Percentiles rank a stretch among this genome's conserved stretches.
Conservation (phyloP, 1,140 invertebrate species). For the Varroa destructor region DNA sequence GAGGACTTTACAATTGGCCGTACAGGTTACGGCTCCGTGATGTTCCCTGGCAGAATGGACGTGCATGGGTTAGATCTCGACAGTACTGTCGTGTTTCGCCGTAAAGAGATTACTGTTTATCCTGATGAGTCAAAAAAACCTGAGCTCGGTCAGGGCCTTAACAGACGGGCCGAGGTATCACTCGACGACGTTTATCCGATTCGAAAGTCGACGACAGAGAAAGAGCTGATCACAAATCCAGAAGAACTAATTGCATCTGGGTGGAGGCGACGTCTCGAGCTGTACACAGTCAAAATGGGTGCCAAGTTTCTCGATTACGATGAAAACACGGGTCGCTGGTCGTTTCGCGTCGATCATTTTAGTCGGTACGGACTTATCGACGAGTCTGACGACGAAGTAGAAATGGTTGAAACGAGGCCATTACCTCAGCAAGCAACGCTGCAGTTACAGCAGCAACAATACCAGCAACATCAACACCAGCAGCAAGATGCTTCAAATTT, state of each 20-base stretch:
- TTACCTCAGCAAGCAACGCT: not conserved
- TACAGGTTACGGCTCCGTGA: slow-evolving; percentile 79
- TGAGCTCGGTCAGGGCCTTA: slow-evolving; percentile 67
- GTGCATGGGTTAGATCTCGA: slow-evolving; percentile 78
- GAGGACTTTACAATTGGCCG: slow-evolving; percentile 81
- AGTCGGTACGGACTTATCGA: slow-evolving; percentile 78
- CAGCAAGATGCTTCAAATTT: not conserved
- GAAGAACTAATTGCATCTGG: slow-evolving; percentile 62
- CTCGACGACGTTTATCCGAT: slow-evolving; percentile 85
- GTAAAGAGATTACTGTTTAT: slow-evolving; percentile 53
- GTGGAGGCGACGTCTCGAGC: slow-evolving; percentile 70
- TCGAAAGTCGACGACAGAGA: slow-evolving; percentile 64
- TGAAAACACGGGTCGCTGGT: slow-evolving; percentile 90
- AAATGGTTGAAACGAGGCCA: slow-evolving; percentile 34
- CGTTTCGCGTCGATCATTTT: slow-evolving; percentile 76
- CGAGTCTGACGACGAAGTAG: slow-evolving; percentile 74
- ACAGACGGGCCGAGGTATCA: slow-evolving; percentile 75
- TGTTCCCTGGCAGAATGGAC: slow-evolving; percentile 70
- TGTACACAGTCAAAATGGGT: slow-evolving; percentile 66
- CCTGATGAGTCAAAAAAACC: slow-evolving; percentile 55
- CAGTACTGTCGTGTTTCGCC: slow-evolving; percentile 54
- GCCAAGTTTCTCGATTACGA: slow-evolving; percentile 86
- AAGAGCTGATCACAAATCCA: slow-evolving; percentile 61
- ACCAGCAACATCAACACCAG: slow-evolving; percentile 25
- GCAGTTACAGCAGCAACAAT: not conserved